Conservation (phyloP, 2,888 invertebrate species). For the Dynastes maya region DNA sequence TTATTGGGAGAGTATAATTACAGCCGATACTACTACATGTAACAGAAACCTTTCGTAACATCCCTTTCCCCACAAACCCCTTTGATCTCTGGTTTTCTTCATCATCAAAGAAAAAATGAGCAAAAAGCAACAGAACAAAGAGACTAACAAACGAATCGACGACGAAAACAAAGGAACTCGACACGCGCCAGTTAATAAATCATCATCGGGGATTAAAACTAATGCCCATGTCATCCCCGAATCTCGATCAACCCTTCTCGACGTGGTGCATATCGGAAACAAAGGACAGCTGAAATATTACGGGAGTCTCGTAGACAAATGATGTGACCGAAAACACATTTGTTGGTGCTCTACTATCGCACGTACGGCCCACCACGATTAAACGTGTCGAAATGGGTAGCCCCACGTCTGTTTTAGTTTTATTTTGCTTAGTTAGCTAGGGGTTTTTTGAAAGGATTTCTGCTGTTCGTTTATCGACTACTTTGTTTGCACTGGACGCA, state of each 20-base stretch:
- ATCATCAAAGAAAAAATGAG: background rate
- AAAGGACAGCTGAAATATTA: constrained; percentile 63
- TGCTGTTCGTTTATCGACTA: background rate
- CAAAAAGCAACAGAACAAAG: constrained; percentile 7
- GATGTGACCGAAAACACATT: constrained; percentile 62
- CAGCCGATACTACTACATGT: too few relatives aligned
- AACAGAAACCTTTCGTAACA: too few relatives aligned
- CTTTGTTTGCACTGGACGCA: background rate
- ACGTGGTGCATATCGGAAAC: constrained; percentile 57
- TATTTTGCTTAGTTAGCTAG: constrained; percentile 14
- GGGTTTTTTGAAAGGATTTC: background rate
- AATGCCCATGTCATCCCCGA: constrained; percentile 62
- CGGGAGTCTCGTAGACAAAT: constrained; percentile 61
- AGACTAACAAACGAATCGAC: constrained; percentile 15
- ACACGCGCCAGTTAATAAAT: constrained; percentile 51
- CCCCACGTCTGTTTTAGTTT: constrained; percentile 47
- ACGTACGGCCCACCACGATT: constrained; percentile 34
- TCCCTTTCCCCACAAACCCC: too few relatives aligned
- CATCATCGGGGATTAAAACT: constrained; percentile 55
- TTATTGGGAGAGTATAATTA: too few relatives aligned
- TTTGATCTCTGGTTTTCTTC: background rate
- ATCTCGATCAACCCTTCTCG: constrained; percentile 62
- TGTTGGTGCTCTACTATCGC: constrained; percentile 44
- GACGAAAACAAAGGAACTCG: constrained; percentile 40
- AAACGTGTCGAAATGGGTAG: constrained; percentile 38